Percentiles rank a stretch among this genome's conserved stretches.
Conservation (phyloP, 2,797 vertebrate genomes). For the Aldrovandia affinis region DNA sequence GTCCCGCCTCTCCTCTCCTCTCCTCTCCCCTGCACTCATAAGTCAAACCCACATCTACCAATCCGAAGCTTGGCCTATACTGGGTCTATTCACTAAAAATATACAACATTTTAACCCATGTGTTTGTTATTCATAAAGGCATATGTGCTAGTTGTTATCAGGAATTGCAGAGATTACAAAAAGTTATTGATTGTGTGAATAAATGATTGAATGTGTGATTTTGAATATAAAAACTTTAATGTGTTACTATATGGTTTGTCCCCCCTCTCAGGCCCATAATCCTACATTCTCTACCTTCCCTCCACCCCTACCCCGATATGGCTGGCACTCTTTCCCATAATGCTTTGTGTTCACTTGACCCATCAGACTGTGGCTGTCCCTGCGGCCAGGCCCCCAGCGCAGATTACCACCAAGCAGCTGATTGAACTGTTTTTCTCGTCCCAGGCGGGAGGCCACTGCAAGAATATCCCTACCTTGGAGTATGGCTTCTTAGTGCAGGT, state of each 20-base stretch:
- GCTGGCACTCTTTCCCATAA: conserved; percentile 76
- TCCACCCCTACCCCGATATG: conserved; percentile 56
- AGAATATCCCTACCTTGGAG: conserved; percentile 97
- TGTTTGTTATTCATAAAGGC: not conserved
- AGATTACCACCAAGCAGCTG: conserved; percentile 87
- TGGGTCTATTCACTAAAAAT: not conserved
- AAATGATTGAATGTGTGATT: not conserved
- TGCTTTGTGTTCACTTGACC: conserved; percentile 83
- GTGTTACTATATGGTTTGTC: not conserved
- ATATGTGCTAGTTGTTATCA: not conserved
- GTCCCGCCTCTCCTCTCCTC: conserved; percentile 28
- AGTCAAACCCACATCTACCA: not conserved
- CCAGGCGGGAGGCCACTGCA: conserved; percentile 98
- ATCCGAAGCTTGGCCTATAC: not conserved
- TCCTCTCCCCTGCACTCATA: conserved; percentile 23
- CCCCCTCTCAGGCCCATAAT: conserved; percentile 21
- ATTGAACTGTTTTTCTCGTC: conserved; percentile 84
- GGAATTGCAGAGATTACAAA: not conserved
- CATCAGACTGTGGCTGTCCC: conserved; percentile 86
- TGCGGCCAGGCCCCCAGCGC: conserved; percentile 83
- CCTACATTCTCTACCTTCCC: conserved; percentile 29
- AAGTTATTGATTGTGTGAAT: not conserved
- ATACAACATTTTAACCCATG: not conserved
- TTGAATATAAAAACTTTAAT: not conserved
- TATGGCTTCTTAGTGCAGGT: conserved; percentile 99